A percentile compares a stretch with the other conserved stretches of the same genome.
Evolutionary conservation across 2,797 vertebrate genomes (phyloP).

Genomic region (Margarornis squamiger): DNA sequence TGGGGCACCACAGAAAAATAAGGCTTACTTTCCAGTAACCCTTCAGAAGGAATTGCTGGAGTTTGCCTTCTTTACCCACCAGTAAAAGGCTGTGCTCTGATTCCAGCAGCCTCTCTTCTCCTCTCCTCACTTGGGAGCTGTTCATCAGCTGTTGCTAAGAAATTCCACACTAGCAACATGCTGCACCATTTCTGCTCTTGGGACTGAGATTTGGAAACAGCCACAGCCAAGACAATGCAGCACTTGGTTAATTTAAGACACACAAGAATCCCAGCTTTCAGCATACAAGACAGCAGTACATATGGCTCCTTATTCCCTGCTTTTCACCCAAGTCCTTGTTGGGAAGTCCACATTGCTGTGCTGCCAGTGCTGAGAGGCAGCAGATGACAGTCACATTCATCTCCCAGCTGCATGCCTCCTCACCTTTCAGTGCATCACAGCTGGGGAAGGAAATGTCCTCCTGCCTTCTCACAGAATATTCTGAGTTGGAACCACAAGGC

Average conservation of each 20-base stretch:
- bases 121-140: background rate
- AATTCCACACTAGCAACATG: background rate
- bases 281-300: background rate
- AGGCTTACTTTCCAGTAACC: background rate
- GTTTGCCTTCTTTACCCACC: background rate
- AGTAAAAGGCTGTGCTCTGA: background rate
- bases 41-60: background rate
- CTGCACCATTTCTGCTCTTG: background rate
- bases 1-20: background rate
- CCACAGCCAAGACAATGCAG: background rate
- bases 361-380: background rate
- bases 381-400: background rate
- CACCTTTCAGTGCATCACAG: background rate
- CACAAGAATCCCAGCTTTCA: background rate
- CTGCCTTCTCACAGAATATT: background rate
- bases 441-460: background rate
- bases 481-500: no score
- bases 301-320: background rate
- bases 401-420: background rate
- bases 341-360: background rate
- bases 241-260: background rate
- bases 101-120: background rate
- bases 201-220: background rate
- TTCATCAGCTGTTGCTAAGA: background rate
- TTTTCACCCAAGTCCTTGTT: background rate